Conservation (phyloP, 2,888 invertebrate species). For the Parnassius glacialis region DNA sequence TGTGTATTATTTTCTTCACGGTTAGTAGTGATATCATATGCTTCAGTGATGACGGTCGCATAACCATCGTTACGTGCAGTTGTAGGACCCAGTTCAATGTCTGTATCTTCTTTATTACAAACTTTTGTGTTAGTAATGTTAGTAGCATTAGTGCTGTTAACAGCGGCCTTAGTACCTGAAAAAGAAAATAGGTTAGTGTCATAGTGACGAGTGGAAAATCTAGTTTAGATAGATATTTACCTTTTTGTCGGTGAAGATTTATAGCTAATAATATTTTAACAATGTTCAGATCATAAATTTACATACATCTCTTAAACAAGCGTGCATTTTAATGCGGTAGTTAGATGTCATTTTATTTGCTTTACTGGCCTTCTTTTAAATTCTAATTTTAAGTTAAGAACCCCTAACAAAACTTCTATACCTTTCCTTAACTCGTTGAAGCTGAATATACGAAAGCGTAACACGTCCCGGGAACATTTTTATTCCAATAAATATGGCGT, state of each 20-base stretch:
- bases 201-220: not conserved
- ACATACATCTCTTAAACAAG: too few relatives aligned
- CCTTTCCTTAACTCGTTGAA: constrained; percentile 6
- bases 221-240: constrained; percentile 16
- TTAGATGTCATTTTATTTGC: too few relatives aligned
- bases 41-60: too few relatives aligned
- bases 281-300: too few relatives aligned
- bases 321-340: too few relatives aligned
- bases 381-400: too few relatives aligned
- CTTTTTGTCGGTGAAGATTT: not conserved
- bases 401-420: not conserved
- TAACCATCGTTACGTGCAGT: too few relatives aligned
- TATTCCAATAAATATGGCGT: not conserved
- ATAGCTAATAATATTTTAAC: not conserved
- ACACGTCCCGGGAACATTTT: not conserved
- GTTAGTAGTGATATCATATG: too few relatives aligned
- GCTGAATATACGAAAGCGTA: constrained; percentile 8
- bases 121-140: not conserved
- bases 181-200: constrained; percentile 23
- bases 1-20: too few relatives aligned
- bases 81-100: not conserved
- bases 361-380: too few relatives aligned
- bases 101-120: not conserved
- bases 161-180: constrained; percentile 11
- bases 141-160: not conserved